Evolutionary conservation across 2,797 vertebrate species (phyloP).

Genomic region (Philypnodon macrostomus): DNA sequence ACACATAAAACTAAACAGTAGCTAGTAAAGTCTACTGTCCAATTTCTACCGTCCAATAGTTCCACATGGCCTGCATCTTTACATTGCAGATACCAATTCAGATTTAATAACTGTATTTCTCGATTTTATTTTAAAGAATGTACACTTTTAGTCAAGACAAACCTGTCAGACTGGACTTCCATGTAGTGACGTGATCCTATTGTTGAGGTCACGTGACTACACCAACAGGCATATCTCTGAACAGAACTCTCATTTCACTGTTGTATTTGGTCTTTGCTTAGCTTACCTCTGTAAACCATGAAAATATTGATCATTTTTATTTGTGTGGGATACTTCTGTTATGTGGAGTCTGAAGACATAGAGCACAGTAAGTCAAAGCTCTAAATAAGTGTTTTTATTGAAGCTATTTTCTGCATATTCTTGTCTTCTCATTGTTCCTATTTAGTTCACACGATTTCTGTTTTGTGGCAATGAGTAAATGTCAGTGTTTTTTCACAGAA

Average conservation of each 20-base stretch:
- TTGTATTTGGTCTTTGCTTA: neutral
- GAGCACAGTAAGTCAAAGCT: constrained; percentile 57
- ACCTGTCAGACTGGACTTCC: constrained; percentile 57
- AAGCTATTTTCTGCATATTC: neutral
- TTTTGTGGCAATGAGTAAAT: neutral
- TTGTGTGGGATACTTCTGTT: constrained; percentile 28
- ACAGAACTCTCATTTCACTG: neutral
- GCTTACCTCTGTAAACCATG: constrained; percentile 29
- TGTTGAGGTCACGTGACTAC: constrained; percentile 47
- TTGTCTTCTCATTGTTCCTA: neutral
- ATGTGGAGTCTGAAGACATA: constrained; percentile 31
- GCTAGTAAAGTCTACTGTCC: no score
- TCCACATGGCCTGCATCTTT: no score
- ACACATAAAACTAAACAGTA: no score
- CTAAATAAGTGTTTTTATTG: neutral
- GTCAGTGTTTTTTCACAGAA: constrained; percentile 47
- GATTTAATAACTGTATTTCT: no score
- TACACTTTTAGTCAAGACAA: constrained; percentile 15
- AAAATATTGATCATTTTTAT: constrained; percentile 34
- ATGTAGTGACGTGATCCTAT: constrained; percentile 36
- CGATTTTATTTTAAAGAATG: no score
- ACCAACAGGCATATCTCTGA: neutral
- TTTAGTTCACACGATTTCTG: no score
- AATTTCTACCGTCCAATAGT: no score
- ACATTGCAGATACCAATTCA: no score